Evolutionary conservation across 2,888 invertebrate species (phyloP), one percentile per base, ranked within the genome.

Genomic region (Myopa testacea): DNA sequence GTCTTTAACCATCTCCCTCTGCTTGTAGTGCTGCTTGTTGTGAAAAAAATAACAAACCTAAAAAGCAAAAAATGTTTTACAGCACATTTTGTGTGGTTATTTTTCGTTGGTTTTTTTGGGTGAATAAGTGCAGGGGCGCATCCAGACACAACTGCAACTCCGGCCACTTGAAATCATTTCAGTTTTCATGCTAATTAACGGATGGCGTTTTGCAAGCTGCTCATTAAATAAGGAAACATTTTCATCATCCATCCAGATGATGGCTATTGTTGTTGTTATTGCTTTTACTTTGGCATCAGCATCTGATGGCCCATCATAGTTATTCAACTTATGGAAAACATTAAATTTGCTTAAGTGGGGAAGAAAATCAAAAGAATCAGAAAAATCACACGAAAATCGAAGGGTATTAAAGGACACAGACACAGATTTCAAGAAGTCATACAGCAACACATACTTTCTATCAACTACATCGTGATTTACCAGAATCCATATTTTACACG

Each of bases 171-270:
- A 52, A 26, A 45, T 45, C 38, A 70, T 52, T 68, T 70, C 16
- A 34, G 70, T 70, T 70, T 19, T 52, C 70, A 10, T 26, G 16
- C 70, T 70, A 70, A 70, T 70, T 70, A 70, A 70, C 70, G 45
- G 70, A 70, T 70, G 70, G 52, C 70, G 70, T 34, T 19, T 34
- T 52, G 26, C 6, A 70, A 14, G 6, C 55, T 55, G 70, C 50
- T 70, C 26, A 70, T 70, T 50, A 52, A 16, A 70, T 12, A 26
- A 70, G 45, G 70, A 70, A 52, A 5, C 50, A 26, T 68, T 68
- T 38, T 68, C 68, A 63, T 26, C 63, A 26, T 63, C 37, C 63
- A 26, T 63, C 37, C 40, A 38, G 14, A 40, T 67, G 14, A 34
- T 34, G 19, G 38, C 12, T 7, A 26, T 62, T 19, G 62, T 62